These are phyloP conservation scores for Sesia bembeciformis DNA, from an alignment of 2,888 invertebrate species.

Conservation along the genomic window DNA sequence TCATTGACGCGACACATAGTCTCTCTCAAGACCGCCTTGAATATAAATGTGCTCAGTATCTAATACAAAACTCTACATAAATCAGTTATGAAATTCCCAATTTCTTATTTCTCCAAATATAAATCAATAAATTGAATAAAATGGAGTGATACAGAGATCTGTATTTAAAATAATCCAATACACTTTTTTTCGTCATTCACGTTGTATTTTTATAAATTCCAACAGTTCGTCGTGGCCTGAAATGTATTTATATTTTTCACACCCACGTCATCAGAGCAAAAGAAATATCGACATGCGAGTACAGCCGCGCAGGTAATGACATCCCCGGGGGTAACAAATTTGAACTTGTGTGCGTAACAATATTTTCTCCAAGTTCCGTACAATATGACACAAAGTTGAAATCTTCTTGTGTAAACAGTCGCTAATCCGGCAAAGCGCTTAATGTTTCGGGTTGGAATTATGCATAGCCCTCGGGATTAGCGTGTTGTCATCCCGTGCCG, in stretches of 20 bases:
- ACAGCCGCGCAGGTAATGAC: background rate
- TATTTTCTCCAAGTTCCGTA: slow-evolving; percentile 2
- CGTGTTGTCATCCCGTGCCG: slow-evolving; percentile 57
- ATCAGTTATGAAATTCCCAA: too few relatives aligned
- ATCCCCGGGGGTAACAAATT: background rate
- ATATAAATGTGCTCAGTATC: too few relatives aligned
- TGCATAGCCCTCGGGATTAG: slow-evolving; percentile 63
- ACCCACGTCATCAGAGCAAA: background rate
- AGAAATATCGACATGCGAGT: background rate
- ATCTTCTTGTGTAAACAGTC: slow-evolving; percentile 53
- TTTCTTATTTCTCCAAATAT: too few relatives aligned
- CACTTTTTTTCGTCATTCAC: background rate
- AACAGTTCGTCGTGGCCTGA: background rate
- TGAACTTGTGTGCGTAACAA: background rate
- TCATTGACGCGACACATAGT: too few relatives aligned
- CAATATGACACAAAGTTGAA: slow-evolving; percentile 35
- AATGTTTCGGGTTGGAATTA: slow-evolving; percentile 63
- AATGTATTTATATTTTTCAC: background rate
- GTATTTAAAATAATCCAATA: background rate
- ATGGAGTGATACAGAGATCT: too few relatives aligned
- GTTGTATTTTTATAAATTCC: background rate
- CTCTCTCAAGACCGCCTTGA: too few relatives aligned
- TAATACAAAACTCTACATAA: too few relatives aligned
- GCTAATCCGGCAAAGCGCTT: slow-evolving; percentile 56
- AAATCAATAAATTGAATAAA: too few relatives aligned